Conservation (phyloP, 2,888 invertebrate species). For the Itoplectis maculator region DNA sequence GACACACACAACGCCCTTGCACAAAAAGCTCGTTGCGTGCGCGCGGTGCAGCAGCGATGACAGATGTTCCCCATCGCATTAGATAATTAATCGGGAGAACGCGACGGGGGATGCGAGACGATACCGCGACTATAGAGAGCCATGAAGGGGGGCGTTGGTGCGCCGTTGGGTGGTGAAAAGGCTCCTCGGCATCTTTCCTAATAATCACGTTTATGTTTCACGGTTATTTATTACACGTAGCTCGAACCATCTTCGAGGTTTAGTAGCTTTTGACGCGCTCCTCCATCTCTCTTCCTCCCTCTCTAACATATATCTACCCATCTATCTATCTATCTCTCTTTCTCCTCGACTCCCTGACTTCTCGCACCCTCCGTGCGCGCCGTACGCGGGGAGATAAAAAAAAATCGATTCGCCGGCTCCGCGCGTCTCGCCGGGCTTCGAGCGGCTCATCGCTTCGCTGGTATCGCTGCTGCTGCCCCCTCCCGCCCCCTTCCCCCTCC, state of each 20-base stretch:
- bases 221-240: constrained; percentile 11
- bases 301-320: too few relatives aligned
- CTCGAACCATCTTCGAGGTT: background rate
- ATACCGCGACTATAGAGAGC: constrained; percentile 7
- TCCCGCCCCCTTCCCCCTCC: too few relatives aligned
- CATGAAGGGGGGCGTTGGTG: background rate
- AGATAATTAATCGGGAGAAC: constrained; percentile 81
- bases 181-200: constrained; percentile 58
- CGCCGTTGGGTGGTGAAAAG: constrained; percentile 60
- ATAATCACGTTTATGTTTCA: constrained; percentile 28
- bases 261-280: constrained; percentile 9
- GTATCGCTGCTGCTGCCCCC: constrained; percentile 26
- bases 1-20: background rate
- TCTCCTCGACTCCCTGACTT: constrained; percentile 31
- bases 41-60: constrained; percentile 74
- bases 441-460: background rate
- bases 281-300: background rate
- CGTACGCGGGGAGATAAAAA: constrained; percentile 29
- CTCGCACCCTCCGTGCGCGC: constrained; percentile 29
- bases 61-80: constrained; percentile 83
- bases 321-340: background rate
- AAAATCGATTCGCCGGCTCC: constrained; percentile 63
- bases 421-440: constrained; percentile 54
- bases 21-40: constrained; percentile 31
- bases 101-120: constrained; percentile 39